Base-by-base conservation (phyloP, 2,888 invertebrate species). In the Acanthosepion pharaonis region DNA sequence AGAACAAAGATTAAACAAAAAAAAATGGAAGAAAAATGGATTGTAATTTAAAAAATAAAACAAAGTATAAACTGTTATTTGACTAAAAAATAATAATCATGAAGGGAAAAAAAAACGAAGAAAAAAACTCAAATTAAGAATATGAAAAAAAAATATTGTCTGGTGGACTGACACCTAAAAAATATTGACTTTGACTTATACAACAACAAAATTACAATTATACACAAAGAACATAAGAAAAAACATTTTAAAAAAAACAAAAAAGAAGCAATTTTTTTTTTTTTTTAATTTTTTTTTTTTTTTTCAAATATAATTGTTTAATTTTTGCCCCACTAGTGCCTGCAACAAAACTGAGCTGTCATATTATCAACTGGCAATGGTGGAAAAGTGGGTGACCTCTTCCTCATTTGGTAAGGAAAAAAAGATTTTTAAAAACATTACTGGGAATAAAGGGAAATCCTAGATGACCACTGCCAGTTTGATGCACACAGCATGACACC, bases 291-390 rank as follows among this genome's bases (percentile, higher is more conserved):
- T 15, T 92, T 92, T 93, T 25, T 51, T 93, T 93, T 93, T 93
- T 93, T 48, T 93, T 51, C 11, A 49, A 51, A 49, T 93, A 93
- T 93, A 28, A 49, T 92, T 93, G 78, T 78, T 78, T 78, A 78
- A 78, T 93, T 93, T 93, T 93, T 51, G 92, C 92, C 92, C 92
- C 92, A 93, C 49, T 93, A 93, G 92, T 93, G 92, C 92, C 92
- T 93, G 92, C 92, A 49, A 93, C n/a, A 78, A 78, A 78, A 78
- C 53, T 93, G 49, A 93, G 92, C 92, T 93, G 92, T 25, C 49
- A 51, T n/a, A n/a, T n/a, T 93, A 53, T 49, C 92, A 93, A 53
- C 92, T 93, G 92, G 53, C 92, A n/a, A 78, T 78, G 78, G 78
- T 78, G n/a, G n/a, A n/a, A 78, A 78, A 78, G n/a, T 78, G 78